Base-by-base conservation (phyloP, 2,888 invertebrate genomes). In the Bellardia bayeri region DNA sequence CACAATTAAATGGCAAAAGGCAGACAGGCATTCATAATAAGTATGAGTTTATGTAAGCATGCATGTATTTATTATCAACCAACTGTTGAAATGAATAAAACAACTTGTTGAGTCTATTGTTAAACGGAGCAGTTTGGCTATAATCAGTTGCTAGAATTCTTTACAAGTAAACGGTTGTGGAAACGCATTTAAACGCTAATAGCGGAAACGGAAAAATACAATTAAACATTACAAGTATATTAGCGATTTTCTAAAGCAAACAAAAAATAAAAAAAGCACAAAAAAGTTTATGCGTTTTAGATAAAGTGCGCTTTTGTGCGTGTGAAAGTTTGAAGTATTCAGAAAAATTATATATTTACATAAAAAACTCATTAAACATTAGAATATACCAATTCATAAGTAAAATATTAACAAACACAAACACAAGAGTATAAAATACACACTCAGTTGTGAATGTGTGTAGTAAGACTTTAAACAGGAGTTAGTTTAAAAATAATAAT, bases 21-120 rank as follows among this genome's bases (percentile, higher is more conserved):
- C 16, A 61, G 54, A 42, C 16, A 66, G 45, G 56, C 68, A 74
- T 40, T 68, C 33, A 74, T 30, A 74, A 76, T 76, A 76, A 61
- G 16, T 37, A 64, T 61, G 54, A 33, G 13, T 37, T 4, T 5
- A 6, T 56, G 45, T 45, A 45, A 42, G 42, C 6, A 42, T 42
- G 42, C 4, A 13, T 3, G 45, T 37, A 37, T 37, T 33, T 54
- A 58, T 72, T 69, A 79, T 79, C 58, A 85, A 37, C 9, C 63
- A 81, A 75, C 63, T 63, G 74, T 56, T 80, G 63, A 69, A 79
- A 58, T 66, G 40, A 23, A 71, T 69, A 13, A 69, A 80, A 68
- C 45, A 76, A 85, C 85, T 85, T 85, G 85, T 81, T 81, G 85
- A 75, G 75, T 81, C 85, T 64, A 56, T 85, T 85, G 75, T 40